Base-by-base conservation (phyloP, 2,113 vertebrate genomes). In the Leptobrachium leishanense region DNA sequence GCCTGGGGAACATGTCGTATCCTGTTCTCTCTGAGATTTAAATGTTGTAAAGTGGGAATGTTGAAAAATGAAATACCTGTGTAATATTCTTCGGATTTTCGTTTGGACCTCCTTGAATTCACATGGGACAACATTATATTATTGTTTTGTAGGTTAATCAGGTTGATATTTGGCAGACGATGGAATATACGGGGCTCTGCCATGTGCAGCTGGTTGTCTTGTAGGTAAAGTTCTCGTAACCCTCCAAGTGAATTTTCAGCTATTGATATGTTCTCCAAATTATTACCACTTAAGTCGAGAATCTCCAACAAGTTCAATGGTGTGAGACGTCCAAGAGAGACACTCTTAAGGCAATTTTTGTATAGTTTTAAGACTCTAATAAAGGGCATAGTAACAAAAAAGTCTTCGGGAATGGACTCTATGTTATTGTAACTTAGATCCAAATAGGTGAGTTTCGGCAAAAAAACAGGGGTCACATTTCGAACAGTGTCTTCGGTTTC, bases 351-450 rank as follows among this genome's bases (percentile, higher is more conserved):
- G 68, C 98, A 99, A 88, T 99, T 99, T 77, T 92, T 91, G 44
- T 96, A 98, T 59, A 98, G 89, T 81, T 98, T 98, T 13, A 99
- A 91, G 72, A 92, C 90, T 76, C 89, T 90, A 10, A 99, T 91
- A 2, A 89, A 89, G 2, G 71, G 41, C 92, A 95, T 93, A 0
- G 82, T 92, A 13, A 82, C 83, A 20, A 98, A 94, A 82, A 97
- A 95, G 0, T 83, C 84, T 6, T 90, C 79, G 0, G 96, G 94
- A 54, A 98, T 71, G 6, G 83, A 89, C 73, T 92, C 90, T 0
- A 99, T 93, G 72, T 94, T 93, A 81, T 99, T 99, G 86, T 93
- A 95, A 86, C 98, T 99, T 88, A 99, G 84, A 76, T 99, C 96
- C 82, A 99, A 85, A 84, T 93, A 91, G 46, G 84, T 77, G 67